Base-by-base conservation (phyloP, 2,113 vertebrate genomes). In the Micronycteris hirsuta region DNA sequence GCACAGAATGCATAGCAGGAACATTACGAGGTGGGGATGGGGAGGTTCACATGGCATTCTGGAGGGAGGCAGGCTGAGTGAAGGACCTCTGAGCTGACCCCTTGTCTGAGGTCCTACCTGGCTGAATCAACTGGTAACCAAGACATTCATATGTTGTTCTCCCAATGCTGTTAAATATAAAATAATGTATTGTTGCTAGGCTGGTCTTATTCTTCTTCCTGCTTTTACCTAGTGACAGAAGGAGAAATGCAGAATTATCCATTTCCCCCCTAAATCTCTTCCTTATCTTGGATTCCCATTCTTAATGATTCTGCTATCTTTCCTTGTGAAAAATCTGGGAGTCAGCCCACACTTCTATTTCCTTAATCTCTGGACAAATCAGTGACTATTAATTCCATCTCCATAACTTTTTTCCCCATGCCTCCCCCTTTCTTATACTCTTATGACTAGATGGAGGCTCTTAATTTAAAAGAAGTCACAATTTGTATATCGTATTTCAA, bases 1-100 rank as follows among this genome's bases (percentile, higher is more conserved):
- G 41, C 41, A 73, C 28, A 84, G 80, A 95, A 94, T 93, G 92
- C 36, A 80, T 71, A 81, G 52, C 52, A 70, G 45, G 14, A 92
- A 24, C 65, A 61, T 76, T 22, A 82, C 24, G 24, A 45, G 33
- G 47, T 19, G 13, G 33, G 3, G 10, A 14, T 5, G 16, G 17
- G 14, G 24, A 10, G n/a, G 6, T 19, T 5, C 20, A 31, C 3
- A 10, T 7, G 13, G 2, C 38, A 8, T 10, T 92, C 54, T 77
- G 4, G n/a, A 63, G 33, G 56, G 22, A 86, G 33, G 3, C 14
- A 45, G 16, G 36, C 20, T 65, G 15, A 41, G 36, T 52, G 74
- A 74, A 89, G 26, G 43, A 70, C 7, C 63, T 70, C 24, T 31
- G 11, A 58, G 15, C 20, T 52, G 20, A 70, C 36, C 10, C 36